Evolutionary conservation across 1,140 invertebrate genomes (phyloP), one percentile per base, ranked within the genome.

Genomic region (Venturia canescens): DNA sequence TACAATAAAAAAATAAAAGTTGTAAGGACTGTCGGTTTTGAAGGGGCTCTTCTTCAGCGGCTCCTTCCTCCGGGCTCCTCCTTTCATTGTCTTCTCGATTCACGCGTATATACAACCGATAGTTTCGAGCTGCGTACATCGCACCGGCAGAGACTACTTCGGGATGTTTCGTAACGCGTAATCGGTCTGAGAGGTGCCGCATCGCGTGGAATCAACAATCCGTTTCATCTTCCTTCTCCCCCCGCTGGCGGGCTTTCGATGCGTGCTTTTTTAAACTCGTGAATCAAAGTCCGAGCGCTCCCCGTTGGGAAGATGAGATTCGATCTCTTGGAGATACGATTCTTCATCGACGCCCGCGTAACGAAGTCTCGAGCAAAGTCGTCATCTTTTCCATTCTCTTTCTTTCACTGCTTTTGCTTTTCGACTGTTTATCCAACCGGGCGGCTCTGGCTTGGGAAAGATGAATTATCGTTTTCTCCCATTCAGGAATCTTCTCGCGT

Each of bases 61-160:
- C 31, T 78, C 81, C 82, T 82, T 83, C 84, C 71, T 77, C 63
- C 13, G n/a, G 50, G n/a, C 72, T 75, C 72, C 72, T 75, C 72
- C 72, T 57, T 57, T 75, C 72, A 75, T 75, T 75, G 72, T 75
- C 1, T 38, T 21, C 50, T 50, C 26, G 13, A 50, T 50, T 31
- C 23, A 60, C 57, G 23, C 18, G 57, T 60, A 53, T 53, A 53
- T 53, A 60, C 57, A 21, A 4, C 57, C 16, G 13, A 60, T n/a
- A 2, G 57, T 60, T 60, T 23, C 57, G 57, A n/a, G 6, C n/a
- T 6, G n/a, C n/a, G 48, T 50, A 29, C 23, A 29, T n/a, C n/a
- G 63, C 29, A 29, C 63, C 63, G 13, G 6, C 26, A 66, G 29
- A 66, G 29, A 66, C 23, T 29, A 29, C 23, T 66, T 29, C 9